Evolutionary conservation across 2,888 invertebrate species (phyloP).

Genomic region (Drosophila histrio): DNA sequence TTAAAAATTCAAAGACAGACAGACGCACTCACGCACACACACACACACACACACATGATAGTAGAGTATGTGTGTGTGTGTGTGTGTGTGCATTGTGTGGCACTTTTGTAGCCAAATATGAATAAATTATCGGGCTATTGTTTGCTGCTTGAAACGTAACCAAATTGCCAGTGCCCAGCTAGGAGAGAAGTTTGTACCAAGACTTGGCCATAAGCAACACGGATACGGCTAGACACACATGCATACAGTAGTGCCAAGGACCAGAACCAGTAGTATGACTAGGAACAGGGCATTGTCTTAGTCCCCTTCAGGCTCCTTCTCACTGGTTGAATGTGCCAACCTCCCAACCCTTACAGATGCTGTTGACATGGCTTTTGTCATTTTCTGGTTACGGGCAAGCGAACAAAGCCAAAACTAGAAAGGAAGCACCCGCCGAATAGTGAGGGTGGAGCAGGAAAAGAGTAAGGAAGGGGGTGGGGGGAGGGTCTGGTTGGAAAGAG

Average conservation of each 20-base stretch:
- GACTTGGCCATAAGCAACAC: conserved; percentile 69
- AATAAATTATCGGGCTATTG: conserved; percentile 76
- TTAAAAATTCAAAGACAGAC: conserved; percentile 69
- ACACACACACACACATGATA: neutral
- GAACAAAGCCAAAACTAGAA: conserved; percentile 60
- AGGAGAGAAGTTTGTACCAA: conserved; percentile 50
- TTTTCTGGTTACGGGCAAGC: conserved; percentile 77
- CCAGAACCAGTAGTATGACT: neutral
- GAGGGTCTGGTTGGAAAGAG: neutral
- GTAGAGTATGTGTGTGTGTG: neutral
- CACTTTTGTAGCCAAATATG: conserved; percentile 74
- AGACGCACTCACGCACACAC: conserved; percentile 8
- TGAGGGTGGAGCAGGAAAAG: neutral
- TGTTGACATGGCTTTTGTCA: conserved; percentile 78
- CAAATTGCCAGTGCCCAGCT: conserved; percentile 46
- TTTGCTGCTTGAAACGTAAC: conserved; percentile 74
- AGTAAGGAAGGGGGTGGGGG: neutral
- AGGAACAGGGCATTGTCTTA: conserved; percentile 59
- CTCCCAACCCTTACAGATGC: conserved; percentile 63
- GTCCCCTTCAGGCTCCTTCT: conserved; percentile 1
- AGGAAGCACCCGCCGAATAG: conserved; percentile 29
- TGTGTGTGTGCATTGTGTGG: conserved; percentile 34
- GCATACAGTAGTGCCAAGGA: neutral
- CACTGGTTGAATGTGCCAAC: conserved; percentile 12
- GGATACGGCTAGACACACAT: conserved; percentile 30